Percentiles rank a stretch among this genome's conserved stretches.
Conservation (phyloP, 2,113 vertebrate genomes). For the Chlamydotis undulata region DNA sequence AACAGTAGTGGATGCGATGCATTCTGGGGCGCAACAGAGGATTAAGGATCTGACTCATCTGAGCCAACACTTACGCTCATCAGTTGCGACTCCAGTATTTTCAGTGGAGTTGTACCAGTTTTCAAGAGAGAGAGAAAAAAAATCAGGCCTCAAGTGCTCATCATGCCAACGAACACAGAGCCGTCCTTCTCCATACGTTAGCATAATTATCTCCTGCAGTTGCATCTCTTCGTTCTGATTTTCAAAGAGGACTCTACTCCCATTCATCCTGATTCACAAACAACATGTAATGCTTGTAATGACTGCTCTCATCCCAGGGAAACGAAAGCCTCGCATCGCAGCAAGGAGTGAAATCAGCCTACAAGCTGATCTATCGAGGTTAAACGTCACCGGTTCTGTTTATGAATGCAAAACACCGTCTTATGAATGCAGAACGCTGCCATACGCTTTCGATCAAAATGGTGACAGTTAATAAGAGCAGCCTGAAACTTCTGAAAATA, state of each 20-base stretch:
- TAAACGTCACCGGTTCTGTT: not conserved
- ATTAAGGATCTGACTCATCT: conserved; percentile 56
- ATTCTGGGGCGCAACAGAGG: conserved; percentile 14
- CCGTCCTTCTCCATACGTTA: conserved; percentile 1
- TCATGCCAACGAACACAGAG: conserved; percentile 51
- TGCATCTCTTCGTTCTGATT: conserved; percentile 29
- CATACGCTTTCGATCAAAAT: conserved; percentile 14
- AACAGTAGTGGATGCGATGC: conserved; percentile 16
- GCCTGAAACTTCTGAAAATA: conserved; percentile 72
- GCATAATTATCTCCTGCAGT: conserved; percentile 47
- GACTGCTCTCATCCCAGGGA: conserved; percentile 26
- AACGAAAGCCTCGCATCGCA: not conserved
- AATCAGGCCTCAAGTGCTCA: conserved; percentile 47
- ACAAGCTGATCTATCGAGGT: not conserved
- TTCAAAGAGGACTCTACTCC: conserved; percentile 25
- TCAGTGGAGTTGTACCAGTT: conserved; percentile 25
- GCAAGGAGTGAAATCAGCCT: conserved; percentile 14
- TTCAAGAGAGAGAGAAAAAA: not conserved
- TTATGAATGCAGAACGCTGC: conserved; percentile 38
- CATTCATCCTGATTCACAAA: conserved; percentile 41
- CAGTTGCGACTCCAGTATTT: conserved; percentile 37
- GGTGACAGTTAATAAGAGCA: conserved; percentile 71
- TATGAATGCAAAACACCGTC: conserved; percentile 51
- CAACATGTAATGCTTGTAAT: conserved; percentile 28
- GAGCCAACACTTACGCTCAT: conserved; percentile 21